Base-by-base conservation (phyloP, 2,113 vertebrate species). In the Dryoscopus gambensis region DNA sequence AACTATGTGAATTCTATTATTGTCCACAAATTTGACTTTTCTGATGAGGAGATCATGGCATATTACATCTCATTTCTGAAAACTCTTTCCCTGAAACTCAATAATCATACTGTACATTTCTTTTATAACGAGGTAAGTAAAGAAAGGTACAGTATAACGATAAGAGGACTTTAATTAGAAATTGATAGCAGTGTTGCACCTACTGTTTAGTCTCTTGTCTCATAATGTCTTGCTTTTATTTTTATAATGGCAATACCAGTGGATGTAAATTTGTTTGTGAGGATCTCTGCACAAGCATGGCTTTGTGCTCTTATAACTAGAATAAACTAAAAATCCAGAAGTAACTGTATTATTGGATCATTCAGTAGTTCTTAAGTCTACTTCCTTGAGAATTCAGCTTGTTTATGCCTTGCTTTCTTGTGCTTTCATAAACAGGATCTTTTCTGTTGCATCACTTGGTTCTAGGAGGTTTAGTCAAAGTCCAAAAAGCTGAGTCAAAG, bases 1-100 rank as follows among this genome's bases (percentile, higher is more conserved):
- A 99, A 99, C 96, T 99, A 99, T 25, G 99, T 99, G 57, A 99
- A 99, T 97, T 99, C 99, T 71, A 99, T 99, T 94, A 99, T 99
- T 53, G 99, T 99, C 74, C 99, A 99, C 97, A 99, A 99, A 84
- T 99, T 99, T 97, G 99, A 99, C 96, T 99, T 99, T 96, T 99
- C 99, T 4, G 99, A 99, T 37, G 99, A 99, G 90, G 99, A 99
- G 97, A 99, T 99, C 74, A 99, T 99, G 99, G 99, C 99, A 6
- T 99, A 99, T 96, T 99, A 99, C 37, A 99, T 99, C 97, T 99
- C 99, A 19, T 99, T 99, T 97, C 97, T 99, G 96, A 99, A 99
- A 98, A 99, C 99, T 4, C 98, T 99, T 94, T 99, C 99, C 1
- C 97, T 99, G 78, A 99, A 99, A 82, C 99, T 99, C 88, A 99